These are phyloP conservation scores for Chondrilla cf. caribensis DNA, from an alignment of 37 sponge, comb jelly and placozoan species.

Conservation along the genomic window DNA sequence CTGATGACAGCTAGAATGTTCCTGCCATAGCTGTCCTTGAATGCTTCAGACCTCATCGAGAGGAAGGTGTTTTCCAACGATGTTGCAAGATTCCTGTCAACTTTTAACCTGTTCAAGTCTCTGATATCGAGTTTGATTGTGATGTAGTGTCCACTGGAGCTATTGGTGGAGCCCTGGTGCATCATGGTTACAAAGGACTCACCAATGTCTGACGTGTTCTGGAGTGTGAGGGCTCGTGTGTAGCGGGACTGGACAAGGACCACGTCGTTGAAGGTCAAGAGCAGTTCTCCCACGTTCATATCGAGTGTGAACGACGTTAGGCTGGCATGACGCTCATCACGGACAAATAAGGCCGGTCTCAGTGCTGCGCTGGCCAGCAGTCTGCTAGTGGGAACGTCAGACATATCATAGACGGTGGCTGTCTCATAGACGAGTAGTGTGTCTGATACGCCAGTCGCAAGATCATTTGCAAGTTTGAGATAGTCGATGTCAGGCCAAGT, in stretches of 20 bases:
- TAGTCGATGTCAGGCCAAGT: conserved; percentile 67
- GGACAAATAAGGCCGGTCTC: conserved; percentile 35
- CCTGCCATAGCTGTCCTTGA: conserved; percentile 70
- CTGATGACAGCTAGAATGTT: conserved; percentile 52
- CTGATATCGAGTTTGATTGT: conserved; percentile 54
- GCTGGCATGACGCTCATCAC: conserved; percentile 51
- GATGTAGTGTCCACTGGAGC: conserved; percentile 76
- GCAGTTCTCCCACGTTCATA: conserved; percentile 66
- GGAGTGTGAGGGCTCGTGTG: conserved; percentile 64
- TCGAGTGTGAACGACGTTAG: conserved; percentile 75
- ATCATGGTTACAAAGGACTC: conserved; percentile 48
- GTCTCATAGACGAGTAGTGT: conserved; percentile 45
- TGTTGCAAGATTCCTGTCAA: conserved; percentile 62
- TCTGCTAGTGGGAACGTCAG: conserved; percentile 52
- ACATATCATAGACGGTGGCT: conserved; percentile 72
- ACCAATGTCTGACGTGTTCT: conserved; percentile 30
- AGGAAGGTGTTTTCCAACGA: conserved; percentile 41
- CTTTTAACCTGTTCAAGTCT: conserved; percentile 76
- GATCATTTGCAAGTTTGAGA: conserved; percentile 63
- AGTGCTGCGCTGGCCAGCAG: conserved; percentile 37
- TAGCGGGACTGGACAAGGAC: conserved; percentile 66
- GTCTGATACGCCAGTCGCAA: conserved; percentile 54
- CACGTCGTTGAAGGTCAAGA: conserved; percentile 93
- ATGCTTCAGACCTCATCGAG: conserved; percentile 71
- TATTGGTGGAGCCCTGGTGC: conserved; percentile 42